Conservation (phyloP, 1,140 invertebrate genomes). For the Eulimnadia texana region DNA sequence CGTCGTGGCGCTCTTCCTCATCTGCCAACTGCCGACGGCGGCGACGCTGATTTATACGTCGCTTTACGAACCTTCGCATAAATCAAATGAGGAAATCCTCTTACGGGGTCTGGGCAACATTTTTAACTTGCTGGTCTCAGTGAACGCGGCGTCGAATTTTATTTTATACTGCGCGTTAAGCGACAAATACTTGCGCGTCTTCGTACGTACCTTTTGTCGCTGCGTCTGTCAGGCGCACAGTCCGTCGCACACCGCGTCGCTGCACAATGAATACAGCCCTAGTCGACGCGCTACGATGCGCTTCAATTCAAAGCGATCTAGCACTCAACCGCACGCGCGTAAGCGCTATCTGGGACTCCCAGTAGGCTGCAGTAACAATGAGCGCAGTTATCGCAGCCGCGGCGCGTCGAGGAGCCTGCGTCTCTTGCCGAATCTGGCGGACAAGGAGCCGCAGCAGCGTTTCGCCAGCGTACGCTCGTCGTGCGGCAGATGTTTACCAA, state of each 20-base stretch:
- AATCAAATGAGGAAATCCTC: conserved; percentile 30
- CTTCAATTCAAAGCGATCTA: neutral
- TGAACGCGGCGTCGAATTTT: conserved; percentile 60
- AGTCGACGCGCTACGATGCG: neutral
- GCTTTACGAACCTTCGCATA: conserved; percentile 28
- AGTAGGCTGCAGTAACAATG: neutral
- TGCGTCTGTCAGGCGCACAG: conserved; percentile 6
- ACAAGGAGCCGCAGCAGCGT: too few relatives aligned
- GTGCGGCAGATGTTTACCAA: too few relatives aligned
- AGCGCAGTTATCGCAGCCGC: too few relatives aligned
- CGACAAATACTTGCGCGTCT: conserved; percentile 56
- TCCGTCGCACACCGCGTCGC: neutral
- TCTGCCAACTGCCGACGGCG: conserved; percentile 55
- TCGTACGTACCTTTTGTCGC: conserved; percentile 39
- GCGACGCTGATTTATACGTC: conserved; percentile 35
- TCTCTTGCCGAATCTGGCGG: too few relatives aligned
- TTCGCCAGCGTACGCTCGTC: too few relatives aligned
- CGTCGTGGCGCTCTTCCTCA: conserved; percentile 54
- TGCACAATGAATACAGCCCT: neutral
- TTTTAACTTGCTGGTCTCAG: conserved; percentile 50
- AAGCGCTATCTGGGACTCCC: neutral
- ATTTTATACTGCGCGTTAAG: conserved; percentile 61
- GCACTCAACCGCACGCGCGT: neutral
- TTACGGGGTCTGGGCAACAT: conserved; percentile 47
- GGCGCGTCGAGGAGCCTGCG: too few relatives aligned